These are phyloP conservation scores for Drosophila dunni DNA, from an alignment of 1,140 invertebrate species.

Conservation along the genomic window DNA sequence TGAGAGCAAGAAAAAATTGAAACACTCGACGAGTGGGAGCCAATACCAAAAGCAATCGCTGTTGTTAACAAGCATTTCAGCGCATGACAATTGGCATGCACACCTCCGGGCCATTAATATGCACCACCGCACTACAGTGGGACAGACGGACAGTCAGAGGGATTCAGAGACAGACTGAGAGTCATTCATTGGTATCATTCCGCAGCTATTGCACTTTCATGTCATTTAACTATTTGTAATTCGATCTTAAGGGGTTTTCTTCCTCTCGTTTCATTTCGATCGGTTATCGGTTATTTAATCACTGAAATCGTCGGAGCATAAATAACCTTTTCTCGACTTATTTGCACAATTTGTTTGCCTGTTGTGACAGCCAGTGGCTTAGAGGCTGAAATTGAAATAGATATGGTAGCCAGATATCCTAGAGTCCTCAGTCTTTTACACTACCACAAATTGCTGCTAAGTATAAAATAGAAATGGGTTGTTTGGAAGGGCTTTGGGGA, in stretches of 20 bases:
- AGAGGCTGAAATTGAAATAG: slow-evolving; percentile 53
- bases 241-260: slow-evolving; percentile 17
- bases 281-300: slow-evolving; percentile 66
- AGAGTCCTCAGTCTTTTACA: not conserved
- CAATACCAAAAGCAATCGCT: slow-evolving; percentile 70
- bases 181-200: not conserved
- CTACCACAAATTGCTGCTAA: slow-evolving; percentile 4
- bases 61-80: slow-evolving; percentile 83
- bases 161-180: not conserved
- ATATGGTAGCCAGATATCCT: slow-evolving; percentile 38
- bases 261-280: slow-evolving; percentile 4
- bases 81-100: slow-evolving; percentile 83
- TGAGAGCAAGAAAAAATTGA: slow-evolving; percentile 32
- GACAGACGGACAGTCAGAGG: not conserved
- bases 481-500: too few relatives aligned
- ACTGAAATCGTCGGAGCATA: slow-evolving; percentile 67
- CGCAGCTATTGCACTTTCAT: slow-evolving; percentile 35
- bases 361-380: slow-evolving; percentile 70
- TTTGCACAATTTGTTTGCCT: slow-evolving; percentile 82
- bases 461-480: not conserved
- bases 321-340: slow-evolving; percentile 79
- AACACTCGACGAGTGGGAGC: slow-evolving; percentile 46
- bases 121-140: slow-evolving; percentile 24
- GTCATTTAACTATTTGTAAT: slow-evolving; percentile 59
- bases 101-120: slow-evolving; percentile 79